Percentiles rank a stretch among this genome's conserved stretches.
These are phyloP conservation scores for Noctua pronuba DNA, from an alignment of 2,888 invertebrate species.

Conservation along the genomic window DNA sequence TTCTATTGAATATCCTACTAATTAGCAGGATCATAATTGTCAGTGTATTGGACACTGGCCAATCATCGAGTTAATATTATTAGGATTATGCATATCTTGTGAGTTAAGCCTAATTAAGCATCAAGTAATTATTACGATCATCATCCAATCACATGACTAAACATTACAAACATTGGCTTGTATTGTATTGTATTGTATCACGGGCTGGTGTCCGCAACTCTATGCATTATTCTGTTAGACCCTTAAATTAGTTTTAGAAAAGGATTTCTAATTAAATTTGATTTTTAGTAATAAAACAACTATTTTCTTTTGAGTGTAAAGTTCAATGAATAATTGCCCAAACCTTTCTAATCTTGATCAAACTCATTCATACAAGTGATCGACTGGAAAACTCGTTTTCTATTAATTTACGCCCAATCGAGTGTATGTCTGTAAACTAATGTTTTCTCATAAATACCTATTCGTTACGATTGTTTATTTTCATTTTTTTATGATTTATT, in stretches of 20 bases:
- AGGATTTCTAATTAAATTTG: background rate
- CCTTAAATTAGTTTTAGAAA: background rate
- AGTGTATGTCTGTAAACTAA: background rate
- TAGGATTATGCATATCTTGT: background rate
- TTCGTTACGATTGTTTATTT: no score
- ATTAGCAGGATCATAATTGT: background rate
- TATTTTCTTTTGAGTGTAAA: background rate
- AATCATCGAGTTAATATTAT: conserved; percentile 8
- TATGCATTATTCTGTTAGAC: background rate
- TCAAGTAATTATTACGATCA: background rate
- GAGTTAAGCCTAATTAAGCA: background rate
- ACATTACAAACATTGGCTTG: background rate
- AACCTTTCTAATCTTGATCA: background rate
- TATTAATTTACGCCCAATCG: background rate
- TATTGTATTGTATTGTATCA: no score
- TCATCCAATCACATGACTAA: background rate
- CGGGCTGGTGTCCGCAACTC: no score
- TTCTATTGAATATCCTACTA: background rate
- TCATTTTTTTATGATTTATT: background rate
- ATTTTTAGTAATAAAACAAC: background rate
- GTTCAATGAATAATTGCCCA: background rate
- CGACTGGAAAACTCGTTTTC: conserved; percentile 6
- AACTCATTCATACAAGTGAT: conserved; percentile 6
- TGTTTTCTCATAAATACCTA: background rate
- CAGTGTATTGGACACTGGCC: background rate